Percentiles rank a stretch among this genome's conserved stretches.
phyloP scores from a whole-genome alignment of 2,113 vertebrate genomes.

The Anas platyrhynchos region DNA sequence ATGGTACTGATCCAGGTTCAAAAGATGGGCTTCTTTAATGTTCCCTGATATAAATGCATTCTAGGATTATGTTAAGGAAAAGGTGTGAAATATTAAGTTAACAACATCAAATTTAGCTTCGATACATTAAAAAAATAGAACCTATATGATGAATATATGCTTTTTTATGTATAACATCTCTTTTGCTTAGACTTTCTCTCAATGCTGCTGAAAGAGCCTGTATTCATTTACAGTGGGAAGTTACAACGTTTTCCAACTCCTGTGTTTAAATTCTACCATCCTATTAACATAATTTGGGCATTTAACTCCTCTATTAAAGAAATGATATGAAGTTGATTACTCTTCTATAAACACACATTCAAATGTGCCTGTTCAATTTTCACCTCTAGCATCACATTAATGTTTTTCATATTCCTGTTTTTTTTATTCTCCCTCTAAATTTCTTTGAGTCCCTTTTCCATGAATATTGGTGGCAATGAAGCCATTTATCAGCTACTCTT shows the following conservation, averaged over 20 bases:
- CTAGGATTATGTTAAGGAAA: background rate
- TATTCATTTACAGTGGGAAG: background rate
- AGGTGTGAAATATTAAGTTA: background rate
- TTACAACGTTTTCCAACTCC: background rate
- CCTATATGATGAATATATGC: background rate
- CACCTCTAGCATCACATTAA: background rate
- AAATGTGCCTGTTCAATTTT: background rate
- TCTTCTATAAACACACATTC: background rate
- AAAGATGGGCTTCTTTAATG: background rate
- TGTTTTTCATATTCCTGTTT: background rate
- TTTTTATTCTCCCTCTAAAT: background rate
- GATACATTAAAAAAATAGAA: background rate
- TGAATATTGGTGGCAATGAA: background rate
- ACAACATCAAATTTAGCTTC: background rate
- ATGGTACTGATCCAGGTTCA: accelerated
- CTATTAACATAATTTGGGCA: background rate
- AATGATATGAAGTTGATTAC: background rate
- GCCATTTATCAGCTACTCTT: background rate
- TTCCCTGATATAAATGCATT: background rate
- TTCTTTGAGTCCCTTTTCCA: background rate
- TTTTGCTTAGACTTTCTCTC: background rate
- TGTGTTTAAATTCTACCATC: conserved; percentile 5
- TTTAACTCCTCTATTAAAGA: conserved; percentile 15
- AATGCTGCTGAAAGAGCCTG: background rate
- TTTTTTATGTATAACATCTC: background rate